Conservation (phyloP, 2,113 vertebrate genomes). For the Microcebus lehilahytsara region DNA sequence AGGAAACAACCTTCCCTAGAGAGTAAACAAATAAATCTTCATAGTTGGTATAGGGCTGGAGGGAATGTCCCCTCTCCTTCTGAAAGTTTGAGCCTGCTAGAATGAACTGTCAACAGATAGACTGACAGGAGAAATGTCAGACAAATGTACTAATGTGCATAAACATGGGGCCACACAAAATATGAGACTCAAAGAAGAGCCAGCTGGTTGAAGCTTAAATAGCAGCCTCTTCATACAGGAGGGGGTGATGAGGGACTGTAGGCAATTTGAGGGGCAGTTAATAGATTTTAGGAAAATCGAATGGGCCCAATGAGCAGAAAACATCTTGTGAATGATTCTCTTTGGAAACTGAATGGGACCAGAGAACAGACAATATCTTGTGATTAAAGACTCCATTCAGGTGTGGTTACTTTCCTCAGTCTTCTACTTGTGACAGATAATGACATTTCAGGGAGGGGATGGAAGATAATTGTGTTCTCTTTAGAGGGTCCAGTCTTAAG, state of each 20-base stretch:
- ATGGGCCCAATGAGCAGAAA: not conserved
- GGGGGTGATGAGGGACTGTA: not conserved
- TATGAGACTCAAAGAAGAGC: not conserved
- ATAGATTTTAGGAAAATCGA: not conserved
- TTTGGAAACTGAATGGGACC: not conserved
- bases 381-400: not conserved
- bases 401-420: not conserved
- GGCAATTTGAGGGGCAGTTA: not conserved
- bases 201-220: not conserved
- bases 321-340: not conserved
- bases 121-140: not conserved
- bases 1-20: no score
- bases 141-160: not conserved
- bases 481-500: not conserved
- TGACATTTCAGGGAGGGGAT: not conserved
- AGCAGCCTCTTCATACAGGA: not conserved
- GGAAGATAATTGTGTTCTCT: not conserved
- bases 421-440: not conserved
- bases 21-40: no score
- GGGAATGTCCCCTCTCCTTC: not conserved
- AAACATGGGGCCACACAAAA: not conserved
- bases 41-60: not conserved
- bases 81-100: not conserved
- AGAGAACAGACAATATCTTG: not conserved
- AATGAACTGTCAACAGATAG: not conserved